phyloP scores from a whole-genome alignment of 2,797 vertebrate species.

The Sebastes hubbsi region DNA sequence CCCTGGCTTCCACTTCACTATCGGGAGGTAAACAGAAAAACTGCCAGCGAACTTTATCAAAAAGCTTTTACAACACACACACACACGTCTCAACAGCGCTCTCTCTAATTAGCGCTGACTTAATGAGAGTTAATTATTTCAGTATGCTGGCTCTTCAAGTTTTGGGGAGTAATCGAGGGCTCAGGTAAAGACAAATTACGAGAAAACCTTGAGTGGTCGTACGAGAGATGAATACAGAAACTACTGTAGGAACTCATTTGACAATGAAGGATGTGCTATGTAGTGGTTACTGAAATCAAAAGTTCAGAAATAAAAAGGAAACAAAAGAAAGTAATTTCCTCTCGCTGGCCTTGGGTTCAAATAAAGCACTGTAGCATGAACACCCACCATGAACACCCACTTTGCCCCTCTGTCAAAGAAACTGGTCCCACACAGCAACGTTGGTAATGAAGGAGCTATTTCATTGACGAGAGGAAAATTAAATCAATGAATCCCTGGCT shows the following conservation, averaged over 20 bases:
- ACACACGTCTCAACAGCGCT: neutral
- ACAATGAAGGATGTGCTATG: constrained; percentile 47
- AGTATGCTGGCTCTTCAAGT: constrained; percentile 36
- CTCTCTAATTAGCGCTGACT: constrained; percentile 43
- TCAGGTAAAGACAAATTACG: constrained; percentile 15
- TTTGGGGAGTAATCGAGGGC: constrained; percentile 12
- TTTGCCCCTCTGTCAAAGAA: constrained; percentile 16
- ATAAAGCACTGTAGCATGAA: constrained; percentile 40
- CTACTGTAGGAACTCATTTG: neutral
- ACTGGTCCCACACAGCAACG: neutral
- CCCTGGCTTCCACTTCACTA: neutral
- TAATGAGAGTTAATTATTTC: constrained; percentile 53
- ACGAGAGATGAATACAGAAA: constrained; percentile 12
- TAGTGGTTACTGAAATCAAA: constrained; percentile 18
- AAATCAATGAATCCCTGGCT: constrained; percentile 4
- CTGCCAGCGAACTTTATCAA: neutral
- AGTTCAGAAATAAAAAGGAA: constrained; percentile 24
- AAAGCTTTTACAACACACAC: neutral
- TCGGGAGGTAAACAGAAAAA: constrained; percentile 2
- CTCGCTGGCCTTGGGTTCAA: constrained; percentile 34
- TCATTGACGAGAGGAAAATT: neutral
- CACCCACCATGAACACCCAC: constrained; percentile 15
- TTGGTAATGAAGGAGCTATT: constrained; percentile 17
- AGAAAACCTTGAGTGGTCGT: neutral
- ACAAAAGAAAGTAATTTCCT: constrained; percentile 39